Base-by-base conservation (phyloP, 2,888 invertebrate species). In the Scelioninae gen. 2 region DNA sequence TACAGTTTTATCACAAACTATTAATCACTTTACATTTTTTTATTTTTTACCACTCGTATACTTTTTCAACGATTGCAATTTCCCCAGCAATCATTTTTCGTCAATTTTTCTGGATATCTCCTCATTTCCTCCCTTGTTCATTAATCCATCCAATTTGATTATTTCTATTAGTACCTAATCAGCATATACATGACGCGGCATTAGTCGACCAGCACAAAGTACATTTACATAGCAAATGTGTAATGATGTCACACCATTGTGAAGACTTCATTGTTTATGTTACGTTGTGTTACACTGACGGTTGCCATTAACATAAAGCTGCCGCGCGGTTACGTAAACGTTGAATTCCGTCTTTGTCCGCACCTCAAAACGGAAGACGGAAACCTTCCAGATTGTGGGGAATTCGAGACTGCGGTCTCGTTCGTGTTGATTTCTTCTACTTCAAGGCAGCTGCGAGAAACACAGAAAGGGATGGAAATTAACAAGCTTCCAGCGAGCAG, bases 381-480 rank as follows among this genome's bases (percentile, higher is more conserved):
- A 46, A 60, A 41, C 64, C 63, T 69, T 41, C 35, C 57, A 64
- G 46, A 60, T 64, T 63, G 48, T 41, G 33, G 37, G 25, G 39
- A 61, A 45, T 57, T 46, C 43, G 6, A 46, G 46, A 55, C 67
- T 33, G 25, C 31, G 35, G 43, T 60, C 45, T 53, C 22, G 43
- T 46, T 68, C 61, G 69, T 67, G 74, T 70, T 74, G 61, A 70
- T 74, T 74, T 70, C 70, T 70, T 74, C 61, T 64, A 70, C 69
- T 70, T 74, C 65, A 74, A 74, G 57, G 61, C 58, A 15, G 33
- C 39, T 43, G 48, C 35, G 57, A 52, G 64, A 71, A 64, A 63
- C 64, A 52, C 52, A 45, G 16, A 64, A 55, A 37, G 58, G 58
- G 72, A 58, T 57, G 64, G 41, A 72, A 72, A 64, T 69, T 69